Evolutionary conservation across 2,888 invertebrate species (phyloP).

Genomic region (Myopa testacea): DNA sequence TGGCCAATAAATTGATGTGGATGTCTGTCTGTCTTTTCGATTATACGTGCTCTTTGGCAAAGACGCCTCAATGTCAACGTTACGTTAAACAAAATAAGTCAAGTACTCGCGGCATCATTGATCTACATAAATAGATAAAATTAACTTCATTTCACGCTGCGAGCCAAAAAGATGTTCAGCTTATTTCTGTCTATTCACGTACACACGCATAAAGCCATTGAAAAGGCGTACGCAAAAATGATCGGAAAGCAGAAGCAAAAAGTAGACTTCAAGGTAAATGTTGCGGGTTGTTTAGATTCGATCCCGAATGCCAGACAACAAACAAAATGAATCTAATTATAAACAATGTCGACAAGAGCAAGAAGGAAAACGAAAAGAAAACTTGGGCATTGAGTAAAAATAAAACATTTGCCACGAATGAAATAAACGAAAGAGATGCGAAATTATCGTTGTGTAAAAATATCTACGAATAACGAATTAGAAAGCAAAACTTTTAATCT

Average conservation of each 20-base stretch:
- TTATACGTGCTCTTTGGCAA: conserved; percentile 14
- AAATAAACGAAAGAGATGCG: not conserved
- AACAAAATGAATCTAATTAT: conserved; percentile 25
- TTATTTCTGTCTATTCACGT: not conserved
- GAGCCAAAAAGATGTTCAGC: not conserved
- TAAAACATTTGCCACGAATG: not conserved
- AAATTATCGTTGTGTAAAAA: not conserved
- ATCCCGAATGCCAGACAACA: not conserved
- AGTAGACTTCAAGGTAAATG: conserved; percentile 5
- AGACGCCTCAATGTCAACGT: conserved; percentile 24
- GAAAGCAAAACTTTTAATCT: too few relatives aligned
- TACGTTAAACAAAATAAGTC: conserved; percentile 22
- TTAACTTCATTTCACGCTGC: conserved; percentile 19
- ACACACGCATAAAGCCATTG: not conserved
- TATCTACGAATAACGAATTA: too few relatives aligned
- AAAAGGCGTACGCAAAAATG: not conserved
- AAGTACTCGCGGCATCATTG: conserved; percentile 17
- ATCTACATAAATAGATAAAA: conserved; percentile 21
- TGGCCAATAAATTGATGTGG: too few relatives aligned
- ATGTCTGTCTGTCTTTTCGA: not conserved
- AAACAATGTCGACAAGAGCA: conserved; percentile 21
- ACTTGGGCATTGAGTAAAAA: not conserved
- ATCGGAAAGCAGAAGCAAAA: conserved; percentile 1
- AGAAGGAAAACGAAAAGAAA: not conserved
- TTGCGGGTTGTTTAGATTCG: not conserved